Base-by-base conservation (phyloP, 2,797 vertebrate genomes). In the Sebastes iracundus region DNA sequence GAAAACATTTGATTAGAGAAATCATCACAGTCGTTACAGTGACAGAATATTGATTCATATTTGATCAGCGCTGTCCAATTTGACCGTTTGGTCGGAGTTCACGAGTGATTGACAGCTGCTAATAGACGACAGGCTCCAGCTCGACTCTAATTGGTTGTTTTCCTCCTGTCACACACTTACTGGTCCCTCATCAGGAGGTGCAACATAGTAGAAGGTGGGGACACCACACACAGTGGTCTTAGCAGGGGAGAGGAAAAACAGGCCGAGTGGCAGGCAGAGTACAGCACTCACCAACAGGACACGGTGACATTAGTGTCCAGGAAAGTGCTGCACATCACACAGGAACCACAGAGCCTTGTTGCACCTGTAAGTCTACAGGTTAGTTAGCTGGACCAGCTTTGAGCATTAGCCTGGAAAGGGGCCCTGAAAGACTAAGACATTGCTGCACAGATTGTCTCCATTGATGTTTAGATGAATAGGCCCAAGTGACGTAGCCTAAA, bases 291-390 rank as follows among this genome's bases (percentile, higher is more conserved):
- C 4, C 13, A 70, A 3, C 38, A 33, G 68, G 53, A 1, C 14
- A 25, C 3, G 6, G 32, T 18, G 67, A 46, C 28, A 4, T 38
- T 64, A 38, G 22, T 25, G 33, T 64, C 33, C 7, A 25, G 35
- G 55, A 14, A 25, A 56, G 53, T 56, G 22, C 11, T 56, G 22
- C 53, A 56, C 22, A 25, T 0, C 53, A 58, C 46, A 49, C 18
- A 49, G 12, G 3, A 27, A 58, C 23, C 55, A 58, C 55, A 58
- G 23, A 49, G 46, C 23, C 12, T 0, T 27, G 55, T 14, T 58
- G 46, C 0, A 0, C 46, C 46, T 18, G 1, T 18, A 1, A 0
- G 18, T 53, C 52, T 53, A n/a, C 52, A 22, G 46, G 16, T 49
- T 49, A 0, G 16, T 20, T 49, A 49, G 46, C 18, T 49, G 46